Conservation (phyloP, 2,888 invertebrate genomes). For the Allygus modestus region DNA sequence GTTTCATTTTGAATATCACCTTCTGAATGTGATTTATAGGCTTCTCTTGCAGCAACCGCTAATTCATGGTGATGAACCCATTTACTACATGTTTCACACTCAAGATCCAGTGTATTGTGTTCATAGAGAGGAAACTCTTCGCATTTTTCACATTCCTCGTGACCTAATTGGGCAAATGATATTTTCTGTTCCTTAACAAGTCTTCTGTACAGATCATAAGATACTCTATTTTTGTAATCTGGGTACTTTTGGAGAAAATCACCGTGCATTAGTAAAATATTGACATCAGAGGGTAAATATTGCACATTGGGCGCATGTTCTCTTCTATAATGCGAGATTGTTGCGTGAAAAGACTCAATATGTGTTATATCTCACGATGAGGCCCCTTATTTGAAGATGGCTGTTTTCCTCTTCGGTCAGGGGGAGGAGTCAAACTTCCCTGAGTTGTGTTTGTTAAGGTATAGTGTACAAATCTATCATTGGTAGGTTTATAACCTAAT, state of each 20-base stretch:
- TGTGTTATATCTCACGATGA: constrained; percentile 61
- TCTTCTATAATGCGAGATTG: constrained; percentile 67
- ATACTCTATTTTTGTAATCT: constrained; percentile 42
- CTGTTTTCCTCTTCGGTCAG: constrained; percentile 60
- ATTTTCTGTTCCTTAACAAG: constrained; percentile 59
- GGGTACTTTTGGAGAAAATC: constrained; percentile 60
- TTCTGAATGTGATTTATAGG: no score
- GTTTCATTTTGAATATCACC: no score
- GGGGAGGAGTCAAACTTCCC: constrained; percentile 54
- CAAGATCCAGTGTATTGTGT: no score
- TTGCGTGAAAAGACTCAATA: constrained; percentile 56
- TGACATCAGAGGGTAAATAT: constrained; percentile 66
- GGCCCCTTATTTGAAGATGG: constrained; percentile 38
- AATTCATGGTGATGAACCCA: no score
- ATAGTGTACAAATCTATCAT: constrained; percentile 57
- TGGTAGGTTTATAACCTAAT: constrained; percentile 61
- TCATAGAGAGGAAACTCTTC: constrained; percentile 25
- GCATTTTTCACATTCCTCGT: constrained; percentile 10
- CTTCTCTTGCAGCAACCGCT: no score
- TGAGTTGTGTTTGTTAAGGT: constrained; percentile 52
- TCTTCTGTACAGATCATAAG: constrained; percentile 62
- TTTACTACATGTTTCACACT: neutral
- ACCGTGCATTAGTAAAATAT: constrained; percentile 61
- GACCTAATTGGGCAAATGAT: constrained; percentile 58
- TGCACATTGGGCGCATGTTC: constrained; percentile 67